These are phyloP conservation scores for Penelope pileata DNA, from an alignment of 2,113 vertebrate species.

Conservation along the genomic window DNA sequence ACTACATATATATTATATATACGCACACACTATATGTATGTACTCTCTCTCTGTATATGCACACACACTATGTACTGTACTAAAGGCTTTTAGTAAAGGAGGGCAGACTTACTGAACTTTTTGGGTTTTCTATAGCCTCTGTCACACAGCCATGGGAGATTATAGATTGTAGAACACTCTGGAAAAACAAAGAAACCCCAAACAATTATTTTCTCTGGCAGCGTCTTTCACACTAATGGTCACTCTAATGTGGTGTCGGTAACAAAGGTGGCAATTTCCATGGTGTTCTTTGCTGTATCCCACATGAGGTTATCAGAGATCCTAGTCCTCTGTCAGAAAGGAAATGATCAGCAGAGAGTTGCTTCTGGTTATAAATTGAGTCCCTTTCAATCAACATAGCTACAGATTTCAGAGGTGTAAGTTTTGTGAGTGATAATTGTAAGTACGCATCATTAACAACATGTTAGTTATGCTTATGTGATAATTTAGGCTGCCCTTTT, in stretches of 20 bases:
- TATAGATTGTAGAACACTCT: neutral
- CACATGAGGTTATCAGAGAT: neutral
- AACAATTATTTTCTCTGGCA: neutral
- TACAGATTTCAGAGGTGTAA: neutral
- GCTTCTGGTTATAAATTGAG: neutral
- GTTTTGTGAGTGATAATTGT: neutral
- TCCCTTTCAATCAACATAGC: neutral
- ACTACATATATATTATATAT: neutral
- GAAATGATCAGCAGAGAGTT: neutral
- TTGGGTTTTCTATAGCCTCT: neutral
- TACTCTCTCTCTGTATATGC: neutral
- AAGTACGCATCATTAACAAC: neutral
- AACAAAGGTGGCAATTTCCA: neutral
- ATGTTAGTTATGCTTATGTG: neutral
- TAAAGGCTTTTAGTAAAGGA: neutral
- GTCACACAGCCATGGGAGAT: neutral
- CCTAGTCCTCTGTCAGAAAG: neutral
- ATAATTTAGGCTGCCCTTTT: neutral
- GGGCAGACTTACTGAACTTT: neutral
- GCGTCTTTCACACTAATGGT: neutral
- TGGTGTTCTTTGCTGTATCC: neutral
- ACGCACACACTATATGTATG: neutral
- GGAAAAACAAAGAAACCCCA: neutral
- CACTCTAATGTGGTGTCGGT: neutral
- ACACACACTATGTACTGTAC: accelerated